Evolutionary conservation across 2,888 invertebrate species (phyloP).

Genomic region (Caenorhabditis becei): DNA sequence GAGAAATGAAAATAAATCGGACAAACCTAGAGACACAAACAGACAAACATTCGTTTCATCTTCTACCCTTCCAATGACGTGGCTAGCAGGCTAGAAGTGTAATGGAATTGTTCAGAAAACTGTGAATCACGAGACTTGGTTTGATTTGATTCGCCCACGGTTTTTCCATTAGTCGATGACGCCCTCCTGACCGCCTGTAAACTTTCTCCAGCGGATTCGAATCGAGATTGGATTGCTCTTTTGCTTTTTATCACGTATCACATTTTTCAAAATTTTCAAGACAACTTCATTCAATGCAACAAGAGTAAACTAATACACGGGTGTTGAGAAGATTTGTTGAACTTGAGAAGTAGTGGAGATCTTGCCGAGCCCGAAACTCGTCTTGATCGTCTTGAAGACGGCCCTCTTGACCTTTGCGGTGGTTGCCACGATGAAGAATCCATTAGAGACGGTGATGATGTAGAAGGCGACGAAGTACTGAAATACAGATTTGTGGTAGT

Average conservation of each 20-base stretch:
- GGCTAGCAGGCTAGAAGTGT: conserved; percentile 4
- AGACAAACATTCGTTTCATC: conserved; percentile 6
- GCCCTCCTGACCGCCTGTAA: background rate
- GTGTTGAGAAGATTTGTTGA: background rate
- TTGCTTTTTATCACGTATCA: too few relatives aligned
- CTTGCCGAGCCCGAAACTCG: background rate
- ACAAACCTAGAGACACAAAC: conserved; percentile 20
- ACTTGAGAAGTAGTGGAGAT: background rate
- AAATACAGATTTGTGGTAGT: background rate
- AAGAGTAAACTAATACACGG: too few relatives aligned
- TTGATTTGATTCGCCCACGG: background rate
- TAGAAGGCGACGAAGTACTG: conserved; percentile 24
- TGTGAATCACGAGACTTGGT: background rate
- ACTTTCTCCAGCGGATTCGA: background rate
- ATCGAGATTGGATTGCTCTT: too few relatives aligned
- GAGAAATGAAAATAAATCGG: conserved; percentile 12
- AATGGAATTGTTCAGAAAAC: background rate
- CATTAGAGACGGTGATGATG: conserved; percentile 6
- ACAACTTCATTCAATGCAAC: background rate
- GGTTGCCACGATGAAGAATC: conserved; percentile 15
- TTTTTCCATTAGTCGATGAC: background rate
- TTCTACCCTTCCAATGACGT: background rate
- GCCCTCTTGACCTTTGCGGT: background rate
- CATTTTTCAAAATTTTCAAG: too few relatives aligned
- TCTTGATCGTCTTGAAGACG: background rate